A percentile compares a stretch with the other conserved stretches of the same genome.
phyloP scores from a whole-genome alignment of 1,140 invertebrate genomes.

The Chironomus tepperi region DNA sequence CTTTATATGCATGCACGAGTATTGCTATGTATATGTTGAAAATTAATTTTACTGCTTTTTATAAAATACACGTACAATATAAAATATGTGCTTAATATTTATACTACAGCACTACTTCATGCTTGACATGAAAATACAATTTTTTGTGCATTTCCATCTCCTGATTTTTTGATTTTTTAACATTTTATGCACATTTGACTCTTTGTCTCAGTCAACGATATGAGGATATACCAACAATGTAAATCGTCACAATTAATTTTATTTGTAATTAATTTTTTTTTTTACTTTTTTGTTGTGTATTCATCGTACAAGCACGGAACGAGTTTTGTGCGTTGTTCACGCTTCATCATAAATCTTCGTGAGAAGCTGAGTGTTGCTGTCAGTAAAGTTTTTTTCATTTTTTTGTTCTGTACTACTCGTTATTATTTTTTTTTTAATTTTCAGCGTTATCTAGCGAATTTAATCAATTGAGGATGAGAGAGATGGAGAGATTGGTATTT shows the following conservation, averaged over 20 bases:
- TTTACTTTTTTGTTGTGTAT: not conserved
- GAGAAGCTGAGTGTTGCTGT: not conserved
- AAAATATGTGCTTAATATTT: too few species aligned
- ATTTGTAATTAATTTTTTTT: slow-evolving; percentile 10
- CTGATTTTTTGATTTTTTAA: not conserved
- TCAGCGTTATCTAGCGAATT: too few species aligned
- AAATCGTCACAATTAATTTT: slow-evolving; percentile 14
- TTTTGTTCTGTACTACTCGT: too few species aligned
- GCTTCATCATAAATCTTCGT: slow-evolving; percentile 17
- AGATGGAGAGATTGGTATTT: too few species aligned
- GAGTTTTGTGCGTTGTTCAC: not conserved
- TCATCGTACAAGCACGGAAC: not conserved
- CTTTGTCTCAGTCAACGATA: not conserved
- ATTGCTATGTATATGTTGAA: not conserved
- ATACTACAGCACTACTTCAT: too few species aligned
- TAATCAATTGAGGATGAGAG: too few species aligned
- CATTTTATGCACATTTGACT: not conserved
- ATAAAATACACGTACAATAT: too few species aligned
- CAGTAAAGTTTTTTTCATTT: not conserved
- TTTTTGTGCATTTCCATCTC: not conserved
- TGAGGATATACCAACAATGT: not conserved
- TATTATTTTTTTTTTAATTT: too few species aligned
- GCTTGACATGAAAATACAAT: too few species aligned
- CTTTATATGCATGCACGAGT: not conserved
- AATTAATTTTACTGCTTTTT: not conserved